phyloP scores from a whole-genome alignment of 2,797 vertebrate genomes.

The Synanceia verrucosa region DNA sequence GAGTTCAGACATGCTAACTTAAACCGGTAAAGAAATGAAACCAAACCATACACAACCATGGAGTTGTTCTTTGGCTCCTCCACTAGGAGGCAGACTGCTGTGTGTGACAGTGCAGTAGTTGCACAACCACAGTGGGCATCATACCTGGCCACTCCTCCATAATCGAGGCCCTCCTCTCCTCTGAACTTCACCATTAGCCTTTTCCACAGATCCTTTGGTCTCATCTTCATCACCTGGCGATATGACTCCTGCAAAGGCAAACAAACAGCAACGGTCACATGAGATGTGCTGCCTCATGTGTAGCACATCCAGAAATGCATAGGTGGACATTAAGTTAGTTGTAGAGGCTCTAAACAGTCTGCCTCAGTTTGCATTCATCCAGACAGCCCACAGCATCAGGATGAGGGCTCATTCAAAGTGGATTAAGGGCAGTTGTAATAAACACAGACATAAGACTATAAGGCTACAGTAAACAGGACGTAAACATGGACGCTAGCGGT shows the following conservation, averaged over 20 bases:
- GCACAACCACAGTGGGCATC: not conserved
- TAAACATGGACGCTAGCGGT: too few relatives aligned
- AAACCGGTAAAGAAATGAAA: not conserved
- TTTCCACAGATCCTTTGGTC: slow-evolving; percentile 98
- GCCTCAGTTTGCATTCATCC: slow-evolving; percentile 39
- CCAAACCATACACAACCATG: not conserved
- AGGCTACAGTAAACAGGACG: too few relatives aligned
- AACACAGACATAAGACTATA: slow-evolving; percentile 60
- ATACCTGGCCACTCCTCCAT: slow-evolving; percentile 97
- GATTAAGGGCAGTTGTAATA: slow-evolving; percentile 70
- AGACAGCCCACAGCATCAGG: slow-evolving; percentile 34
- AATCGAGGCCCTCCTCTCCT: slow-evolving; percentile 96
- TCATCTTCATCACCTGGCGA: slow-evolving; percentile 99
- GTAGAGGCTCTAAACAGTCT: slow-evolving; percentile 15
- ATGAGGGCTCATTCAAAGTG: slow-evolving; percentile 61
- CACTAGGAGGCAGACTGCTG: slow-evolving; percentile 50
- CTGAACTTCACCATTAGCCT: slow-evolving; percentile 99
- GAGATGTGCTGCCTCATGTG: not conserved
- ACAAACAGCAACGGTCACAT: not conserved
- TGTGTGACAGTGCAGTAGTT: not conserved
- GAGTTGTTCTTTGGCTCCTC: not conserved
- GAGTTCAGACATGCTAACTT: not conserved
- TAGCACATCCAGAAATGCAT: not conserved
- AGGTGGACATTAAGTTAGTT: not conserved
- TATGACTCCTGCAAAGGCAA: slow-evolving; percentile 95